Conservation (phyloP, 2,113 vertebrate genomes). For the Pseudorhombus dupliciocellatus region DNA sequence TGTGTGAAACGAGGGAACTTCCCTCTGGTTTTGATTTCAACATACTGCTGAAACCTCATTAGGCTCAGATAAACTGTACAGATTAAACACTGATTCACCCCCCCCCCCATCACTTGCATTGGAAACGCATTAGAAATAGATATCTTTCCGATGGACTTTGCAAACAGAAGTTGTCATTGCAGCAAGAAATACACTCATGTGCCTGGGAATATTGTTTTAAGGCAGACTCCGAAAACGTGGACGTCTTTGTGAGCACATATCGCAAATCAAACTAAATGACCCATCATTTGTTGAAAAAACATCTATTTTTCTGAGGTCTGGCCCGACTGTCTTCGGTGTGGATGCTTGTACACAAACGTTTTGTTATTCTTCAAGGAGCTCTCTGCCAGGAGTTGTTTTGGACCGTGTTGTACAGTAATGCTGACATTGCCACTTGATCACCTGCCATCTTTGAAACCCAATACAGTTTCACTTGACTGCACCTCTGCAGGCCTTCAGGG, state of each 20-base stretch:
- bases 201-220: neutral
- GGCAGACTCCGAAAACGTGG: neutral
- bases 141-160: neutral
- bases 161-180: no score
- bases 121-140: neutral
- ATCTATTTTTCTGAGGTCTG: no score
- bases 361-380: conserved; percentile 20
- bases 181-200: neutral
- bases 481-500: conserved; percentile 40
- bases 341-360: neutral
- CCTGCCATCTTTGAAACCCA: conserved; percentile 47
- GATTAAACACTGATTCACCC: no score
- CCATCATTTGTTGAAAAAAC: neutral
- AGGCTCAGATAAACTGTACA: neutral
- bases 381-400: conserved; percentile 29
- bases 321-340: neutral
- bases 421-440: conserved; percentile 48
- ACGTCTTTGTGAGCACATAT: neutral
- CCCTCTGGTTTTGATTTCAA: no score
- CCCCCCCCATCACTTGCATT: neutral
- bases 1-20: no score
- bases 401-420: conserved; percentile 29
- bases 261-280: neutral
- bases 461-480: conserved; percentile 10
- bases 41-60: no score